These are phyloP conservation scores for Cherax quadricarinatus DNA, from an alignment of 1,140 invertebrate genomes.

Conservation along the genomic window DNA sequence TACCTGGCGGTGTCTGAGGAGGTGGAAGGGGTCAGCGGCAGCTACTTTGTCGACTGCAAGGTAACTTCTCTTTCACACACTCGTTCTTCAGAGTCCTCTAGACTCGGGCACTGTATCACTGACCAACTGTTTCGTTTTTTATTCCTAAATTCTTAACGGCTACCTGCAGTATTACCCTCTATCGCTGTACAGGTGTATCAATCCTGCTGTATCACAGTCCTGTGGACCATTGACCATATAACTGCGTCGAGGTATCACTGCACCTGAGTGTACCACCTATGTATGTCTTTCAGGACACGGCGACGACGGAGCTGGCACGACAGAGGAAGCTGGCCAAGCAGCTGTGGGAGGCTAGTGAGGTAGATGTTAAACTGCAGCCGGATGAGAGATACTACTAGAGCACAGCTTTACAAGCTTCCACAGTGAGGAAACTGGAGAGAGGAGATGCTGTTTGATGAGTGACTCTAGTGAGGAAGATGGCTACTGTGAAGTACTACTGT, in stretches of 20 bases:
- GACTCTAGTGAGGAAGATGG: no score
- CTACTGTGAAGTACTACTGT: no score
- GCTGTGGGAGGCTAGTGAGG: slow-evolving; percentile 89
- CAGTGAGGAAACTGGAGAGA: not conserved
- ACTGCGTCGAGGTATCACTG: no score
- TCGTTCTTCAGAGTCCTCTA: not conserved
- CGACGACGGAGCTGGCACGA: slow-evolving; percentile 79
- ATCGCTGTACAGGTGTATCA: no score
- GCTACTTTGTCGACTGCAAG: slow-evolving; percentile 86
- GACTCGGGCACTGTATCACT: not conserved
- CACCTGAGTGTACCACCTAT: no score
- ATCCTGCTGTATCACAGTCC: no score
- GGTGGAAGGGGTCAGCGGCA: slow-evolving; percentile 82
- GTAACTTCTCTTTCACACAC: slow-evolving; percentile 65
- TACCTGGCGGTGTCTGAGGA: slow-evolving; percentile 84
- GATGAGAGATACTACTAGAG: slow-evolving; percentile 48
- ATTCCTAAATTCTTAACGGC: no score
- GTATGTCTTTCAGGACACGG: slow-evolving; percentile 75
- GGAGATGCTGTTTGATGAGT: not conserved
- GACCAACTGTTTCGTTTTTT: not conserved
- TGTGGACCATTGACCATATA: no score
- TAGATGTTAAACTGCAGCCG: slow-evolving; percentile 41
- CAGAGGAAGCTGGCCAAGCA: slow-evolving; percentile 82
- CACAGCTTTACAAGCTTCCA: not conserved
- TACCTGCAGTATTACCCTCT: no score